Conservation (phyloP, 2,888 invertebrate species). For the Himalopsyche japonica region DNA sequence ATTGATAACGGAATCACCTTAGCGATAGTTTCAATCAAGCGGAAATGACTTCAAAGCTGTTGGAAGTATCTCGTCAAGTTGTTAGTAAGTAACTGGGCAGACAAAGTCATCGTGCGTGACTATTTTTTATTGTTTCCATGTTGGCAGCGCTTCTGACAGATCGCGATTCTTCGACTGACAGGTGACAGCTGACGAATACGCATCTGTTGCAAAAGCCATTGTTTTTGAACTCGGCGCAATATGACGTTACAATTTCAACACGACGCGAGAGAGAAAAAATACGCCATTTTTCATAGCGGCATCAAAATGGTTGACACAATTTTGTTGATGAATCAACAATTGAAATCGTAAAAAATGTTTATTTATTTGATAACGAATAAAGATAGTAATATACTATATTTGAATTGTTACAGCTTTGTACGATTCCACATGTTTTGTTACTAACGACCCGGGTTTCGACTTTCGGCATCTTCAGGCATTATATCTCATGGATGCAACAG, state of each 20-base stretch:
- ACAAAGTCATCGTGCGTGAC: not conserved
- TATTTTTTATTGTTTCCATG: not conserved
- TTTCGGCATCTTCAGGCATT: too few relatives aligned
- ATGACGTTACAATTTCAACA: not conserved
- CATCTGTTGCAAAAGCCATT: not conserved
- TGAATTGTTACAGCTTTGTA: too few relatives aligned
- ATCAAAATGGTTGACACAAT: too few relatives aligned
- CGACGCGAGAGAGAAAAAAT: too few relatives aligned
- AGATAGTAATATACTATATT: too few relatives aligned
- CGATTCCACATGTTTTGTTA: too few relatives aligned
- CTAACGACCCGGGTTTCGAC: too few relatives aligned
- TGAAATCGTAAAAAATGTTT: too few relatives aligned
- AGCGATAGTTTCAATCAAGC: not conserved
- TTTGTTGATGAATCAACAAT: too few relatives aligned
- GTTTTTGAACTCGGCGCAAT: not conserved
- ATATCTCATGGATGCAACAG: too few relatives aligned
- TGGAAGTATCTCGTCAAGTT: not conserved
- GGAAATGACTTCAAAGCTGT: not conserved
- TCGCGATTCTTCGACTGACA: not conserved
- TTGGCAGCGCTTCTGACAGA: not conserved
- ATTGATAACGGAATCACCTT: not conserved
- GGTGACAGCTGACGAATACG: not conserved
- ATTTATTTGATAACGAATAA: too few relatives aligned
- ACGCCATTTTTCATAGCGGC: too few relatives aligned
- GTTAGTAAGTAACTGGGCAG: not conserved